These are phyloP conservation scores for Melitaea athalia DNA, from an alignment of 2,888 invertebrate species.

Conservation along the genomic window DNA sequence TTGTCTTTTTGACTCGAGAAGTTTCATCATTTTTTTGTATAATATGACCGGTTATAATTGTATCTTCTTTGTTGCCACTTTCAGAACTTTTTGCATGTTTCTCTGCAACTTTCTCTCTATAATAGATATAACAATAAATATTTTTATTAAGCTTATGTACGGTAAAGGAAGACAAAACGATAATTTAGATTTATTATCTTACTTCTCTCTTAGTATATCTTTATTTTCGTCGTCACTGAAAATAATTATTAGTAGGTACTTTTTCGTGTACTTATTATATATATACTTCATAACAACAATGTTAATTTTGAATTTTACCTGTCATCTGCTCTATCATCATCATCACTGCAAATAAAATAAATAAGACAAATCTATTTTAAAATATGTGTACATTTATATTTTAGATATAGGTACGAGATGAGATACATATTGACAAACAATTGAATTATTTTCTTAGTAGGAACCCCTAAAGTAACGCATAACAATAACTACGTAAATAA, in stretches of 20 bases:
- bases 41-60: constrained; percentile 10
- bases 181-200: constrained; percentile 1
- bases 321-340: constrained; percentile 18
- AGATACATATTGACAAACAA: too few species aligned
- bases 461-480: not conserved
- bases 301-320: not conserved
- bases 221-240: constrained; percentile 43
- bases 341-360: constrained; percentile 23
- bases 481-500: not conserved
- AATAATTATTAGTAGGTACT: constrained; percentile 9
- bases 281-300: not conserved
- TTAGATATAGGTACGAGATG: too few species aligned
- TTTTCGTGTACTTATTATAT: not conserved
- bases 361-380: too few species aligned
- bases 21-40: constrained; percentile 25
- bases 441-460: not conserved
- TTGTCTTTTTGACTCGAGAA: constrained; percentile 13
- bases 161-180: too few species aligned
- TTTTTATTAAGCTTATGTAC: not conserved
- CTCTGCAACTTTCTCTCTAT: constrained; percentile 27
- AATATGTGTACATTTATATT: too few species aligned
- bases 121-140: not conserved
- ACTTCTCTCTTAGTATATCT: constrained; percentile 40
- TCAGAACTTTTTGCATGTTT: constrained; percentile 38
- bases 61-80: constrained; percentile 31